These are phyloP conservation scores for Noctilio leporinus DNA, from an alignment of 2,113 vertebrate species.

Conservation along the genomic window DNA sequence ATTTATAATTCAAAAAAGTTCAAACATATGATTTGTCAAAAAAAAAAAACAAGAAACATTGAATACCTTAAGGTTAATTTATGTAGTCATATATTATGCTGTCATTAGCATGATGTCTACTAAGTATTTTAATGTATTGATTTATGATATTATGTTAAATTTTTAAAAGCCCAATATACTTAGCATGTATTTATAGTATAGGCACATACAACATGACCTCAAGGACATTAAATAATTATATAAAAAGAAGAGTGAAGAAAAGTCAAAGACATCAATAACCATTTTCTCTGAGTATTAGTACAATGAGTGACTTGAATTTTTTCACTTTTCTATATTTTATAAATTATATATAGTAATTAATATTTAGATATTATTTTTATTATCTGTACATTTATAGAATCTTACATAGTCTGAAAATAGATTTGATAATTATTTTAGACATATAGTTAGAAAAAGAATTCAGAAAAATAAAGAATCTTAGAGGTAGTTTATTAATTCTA, in stretches of 20 bases:
- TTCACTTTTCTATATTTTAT: background rate
- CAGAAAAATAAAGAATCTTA: background rate
- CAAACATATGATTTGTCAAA: background rate
- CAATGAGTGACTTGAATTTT: background rate
- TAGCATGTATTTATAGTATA: background rate
- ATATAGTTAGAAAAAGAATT: conserved; percentile 18
- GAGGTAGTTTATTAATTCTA: background rate
- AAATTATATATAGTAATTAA: background rate
- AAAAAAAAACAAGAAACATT: background rate
- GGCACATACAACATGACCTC: background rate
- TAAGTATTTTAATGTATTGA: background rate
- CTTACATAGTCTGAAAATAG: background rate
- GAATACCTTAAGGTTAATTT: background rate
- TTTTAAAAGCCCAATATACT: background rate
- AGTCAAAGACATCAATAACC: background rate
- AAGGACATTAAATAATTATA: background rate
- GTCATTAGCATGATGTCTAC: background rate
- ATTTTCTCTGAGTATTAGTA: background rate
- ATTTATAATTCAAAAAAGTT: background rate
- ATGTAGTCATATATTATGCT: background rate
- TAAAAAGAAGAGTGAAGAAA: background rate
- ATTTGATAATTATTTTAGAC: background rate
- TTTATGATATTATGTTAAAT: background rate
- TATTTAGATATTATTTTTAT: background rate
- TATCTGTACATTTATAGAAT: background rate